Percentiles rank a stretch among this genome's conserved stretches.
phyloP scores from a whole-genome alignment of 2,113 vertebrate genomes.

The Malaclemys terrapin region DNA sequence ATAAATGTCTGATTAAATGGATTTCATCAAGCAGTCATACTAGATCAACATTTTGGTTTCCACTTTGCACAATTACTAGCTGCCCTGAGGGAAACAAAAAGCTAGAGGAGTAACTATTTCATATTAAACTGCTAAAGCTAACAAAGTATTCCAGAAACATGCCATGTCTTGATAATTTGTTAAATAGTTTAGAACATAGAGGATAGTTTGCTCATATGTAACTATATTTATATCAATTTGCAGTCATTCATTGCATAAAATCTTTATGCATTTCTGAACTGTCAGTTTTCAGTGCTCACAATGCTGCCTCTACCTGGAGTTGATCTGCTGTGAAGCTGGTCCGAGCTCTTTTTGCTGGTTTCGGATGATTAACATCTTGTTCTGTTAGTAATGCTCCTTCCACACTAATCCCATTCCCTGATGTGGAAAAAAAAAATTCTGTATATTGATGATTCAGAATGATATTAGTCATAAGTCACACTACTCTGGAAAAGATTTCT shows the following conservation, averaged over 20 bases:
- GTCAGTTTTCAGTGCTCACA: background rate
- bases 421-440: slow-evolving; percentile 31
- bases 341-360: slow-evolving; percentile 96
- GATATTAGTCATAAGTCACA: background rate
- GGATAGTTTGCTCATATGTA: background rate
- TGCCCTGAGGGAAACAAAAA: slow-evolving; percentile 52
- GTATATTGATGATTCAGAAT: background rate
- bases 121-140: slow-evolving; percentile 45
- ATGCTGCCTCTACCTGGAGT: slow-evolving; percentile 87
- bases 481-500: background rate
- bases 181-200: slow-evolving; percentile 7
- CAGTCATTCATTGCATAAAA: background rate
- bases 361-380: slow-evolving; percentile 93
- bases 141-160: slow-evolving; percentile 60
- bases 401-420: slow-evolving; percentile 91
- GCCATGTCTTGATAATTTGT: slow-evolving; percentile 56
- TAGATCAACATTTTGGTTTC: slow-evolving; percentile 50
- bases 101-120: slow-evolving; percentile 27
- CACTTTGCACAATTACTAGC: slow-evolving; percentile 18
- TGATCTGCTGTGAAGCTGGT: slow-evolving; percentile 99
- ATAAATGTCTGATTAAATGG: slow-evolving; percentile 37
- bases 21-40: slow-evolving; percentile 44
- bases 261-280: background rate
- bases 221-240: background rate
- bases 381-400: slow-evolving; percentile 93